Conservation (phyloP, 2,797 vertebrate species). For the Borostomias antarcticus region DNA sequence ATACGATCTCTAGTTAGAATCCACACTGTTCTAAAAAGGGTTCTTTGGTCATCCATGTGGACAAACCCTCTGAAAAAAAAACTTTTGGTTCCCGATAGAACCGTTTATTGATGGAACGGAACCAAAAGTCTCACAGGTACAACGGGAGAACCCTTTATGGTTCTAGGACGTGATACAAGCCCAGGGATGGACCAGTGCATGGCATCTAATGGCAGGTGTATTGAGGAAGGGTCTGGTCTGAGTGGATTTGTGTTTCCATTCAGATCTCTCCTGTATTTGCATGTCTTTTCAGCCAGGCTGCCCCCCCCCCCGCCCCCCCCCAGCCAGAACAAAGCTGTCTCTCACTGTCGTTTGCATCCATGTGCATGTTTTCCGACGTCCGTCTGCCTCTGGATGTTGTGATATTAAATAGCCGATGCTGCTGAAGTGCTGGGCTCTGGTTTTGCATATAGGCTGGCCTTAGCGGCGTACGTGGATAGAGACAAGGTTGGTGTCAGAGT, state of each 20-base stretch:
- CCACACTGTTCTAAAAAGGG: no score
- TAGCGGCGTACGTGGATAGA: slow-evolving; percentile 6
- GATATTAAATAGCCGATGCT: slow-evolving; percentile 60
- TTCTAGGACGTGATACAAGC: background rate
- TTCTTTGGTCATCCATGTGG: background rate
- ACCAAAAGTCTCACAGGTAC: background rate
- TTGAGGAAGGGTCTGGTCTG: background rate
- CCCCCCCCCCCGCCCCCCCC: slow-evolving; percentile 23
- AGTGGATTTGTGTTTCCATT: slow-evolving; percentile 26
- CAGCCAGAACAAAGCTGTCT: slow-evolving; percentile 57
- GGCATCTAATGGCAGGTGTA: background rate
- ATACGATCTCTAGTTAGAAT: no score
- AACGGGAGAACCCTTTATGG: background rate
- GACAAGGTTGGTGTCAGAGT: background rate
- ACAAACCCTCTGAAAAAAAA: background rate
- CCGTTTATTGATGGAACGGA: background rate
- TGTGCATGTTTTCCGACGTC: slow-evolving; percentile 58
- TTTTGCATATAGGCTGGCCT: slow-evolving; percentile 59
- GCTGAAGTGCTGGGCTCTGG: slow-evolving; percentile 31
- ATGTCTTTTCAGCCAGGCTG: slow-evolving; percentile 18
- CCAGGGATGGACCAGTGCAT: background rate
- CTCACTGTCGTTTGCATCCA: slow-evolving; percentile 65
- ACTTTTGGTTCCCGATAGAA: background rate
- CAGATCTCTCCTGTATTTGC: slow-evolving; percentile 23
- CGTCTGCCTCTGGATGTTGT: slow-evolving; percentile 25